A percentile compares a stretch with the other conserved stretches of the same genome.
These are phyloP conservation scores for Balearica regulorum DNA, from an alignment of 2,797 vertebrate genomes.

Conservation along the genomic window DNA sequence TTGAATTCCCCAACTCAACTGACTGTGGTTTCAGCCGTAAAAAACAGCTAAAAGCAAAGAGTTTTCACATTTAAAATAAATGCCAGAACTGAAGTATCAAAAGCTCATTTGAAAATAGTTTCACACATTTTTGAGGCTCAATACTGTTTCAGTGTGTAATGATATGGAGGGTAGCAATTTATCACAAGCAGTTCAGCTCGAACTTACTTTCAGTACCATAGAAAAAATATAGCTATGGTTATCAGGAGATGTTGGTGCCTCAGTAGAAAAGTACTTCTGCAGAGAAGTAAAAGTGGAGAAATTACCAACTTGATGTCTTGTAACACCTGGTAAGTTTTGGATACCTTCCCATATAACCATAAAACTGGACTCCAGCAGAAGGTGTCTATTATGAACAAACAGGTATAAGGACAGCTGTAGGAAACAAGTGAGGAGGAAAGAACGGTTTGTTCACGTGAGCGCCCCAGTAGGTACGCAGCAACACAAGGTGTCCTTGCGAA, in stretches of 20 bases:
- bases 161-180: background rate
- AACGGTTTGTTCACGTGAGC: background rate
- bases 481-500: background rate
- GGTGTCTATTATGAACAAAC: background rate
- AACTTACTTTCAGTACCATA: background rate
- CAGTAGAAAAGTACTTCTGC: background rate
- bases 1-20: background rate
- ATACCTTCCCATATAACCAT: background rate
- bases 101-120: background rate
- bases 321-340: background rate
- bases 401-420: background rate
- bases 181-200: background rate
- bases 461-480: background rate
- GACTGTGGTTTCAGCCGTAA: background rate
- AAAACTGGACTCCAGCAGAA: background rate
- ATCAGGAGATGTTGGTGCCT: background rate
- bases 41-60: background rate
- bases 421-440: background rate
- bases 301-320: background rate
- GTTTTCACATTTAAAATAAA: background rate
- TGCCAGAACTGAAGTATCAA: background rate
- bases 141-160: background rate
- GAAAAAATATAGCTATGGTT: background rate
- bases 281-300: background rate
- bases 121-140: background rate